phyloP scores from a whole-genome alignment of 1,140 invertebrate species.

The Bombus confusus region DNA sequence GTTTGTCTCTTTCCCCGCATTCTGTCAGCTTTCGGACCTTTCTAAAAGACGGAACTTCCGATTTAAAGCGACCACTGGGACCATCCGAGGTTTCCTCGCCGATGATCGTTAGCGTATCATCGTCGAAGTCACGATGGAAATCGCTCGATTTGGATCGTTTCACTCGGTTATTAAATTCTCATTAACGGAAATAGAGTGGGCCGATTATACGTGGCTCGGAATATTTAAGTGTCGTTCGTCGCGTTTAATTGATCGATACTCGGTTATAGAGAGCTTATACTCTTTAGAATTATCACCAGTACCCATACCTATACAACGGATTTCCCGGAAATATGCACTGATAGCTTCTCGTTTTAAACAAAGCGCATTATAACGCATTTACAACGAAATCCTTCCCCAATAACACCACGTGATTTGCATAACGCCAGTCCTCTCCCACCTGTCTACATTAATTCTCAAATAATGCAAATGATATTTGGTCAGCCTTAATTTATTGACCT shows the following conservation, averaged over 20 bases:
- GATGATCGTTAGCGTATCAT: constrained; percentile 5
- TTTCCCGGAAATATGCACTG: constrained; percentile 34
- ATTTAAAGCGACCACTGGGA: constrained; percentile 33
- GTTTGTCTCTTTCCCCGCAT: background rate
- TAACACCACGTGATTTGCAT: constrained; percentile 25
- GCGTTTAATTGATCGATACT: constrained; percentile 54
- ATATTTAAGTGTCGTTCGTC: constrained; percentile 53
- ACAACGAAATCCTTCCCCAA: constrained; percentile 38
- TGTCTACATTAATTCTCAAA: background rate
- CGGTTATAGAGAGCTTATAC: constrained; percentile 40
- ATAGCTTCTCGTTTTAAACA: constrained; percentile 39
- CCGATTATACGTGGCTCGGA: constrained; percentile 33
- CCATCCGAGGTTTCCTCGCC: background rate
- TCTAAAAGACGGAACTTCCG: background rate
- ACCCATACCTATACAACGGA: constrained; percentile 11
- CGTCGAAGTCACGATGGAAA: background rate
- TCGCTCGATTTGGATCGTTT: background rate
- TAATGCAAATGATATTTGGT: background rate
- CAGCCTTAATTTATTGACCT: background rate
- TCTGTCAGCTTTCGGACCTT: background rate
- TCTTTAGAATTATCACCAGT: constrained; percentile 29
- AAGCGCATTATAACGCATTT: constrained; percentile 43
- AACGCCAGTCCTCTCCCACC: background rate
- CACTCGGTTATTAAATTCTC: constrained; percentile 52
- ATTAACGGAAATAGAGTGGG: constrained; percentile 42